Percentiles rank a stretch among this genome's conserved stretches.
phyloP scores from a whole-genome alignment of 2,113 vertebrate species.

The Esox niger region DNA sequence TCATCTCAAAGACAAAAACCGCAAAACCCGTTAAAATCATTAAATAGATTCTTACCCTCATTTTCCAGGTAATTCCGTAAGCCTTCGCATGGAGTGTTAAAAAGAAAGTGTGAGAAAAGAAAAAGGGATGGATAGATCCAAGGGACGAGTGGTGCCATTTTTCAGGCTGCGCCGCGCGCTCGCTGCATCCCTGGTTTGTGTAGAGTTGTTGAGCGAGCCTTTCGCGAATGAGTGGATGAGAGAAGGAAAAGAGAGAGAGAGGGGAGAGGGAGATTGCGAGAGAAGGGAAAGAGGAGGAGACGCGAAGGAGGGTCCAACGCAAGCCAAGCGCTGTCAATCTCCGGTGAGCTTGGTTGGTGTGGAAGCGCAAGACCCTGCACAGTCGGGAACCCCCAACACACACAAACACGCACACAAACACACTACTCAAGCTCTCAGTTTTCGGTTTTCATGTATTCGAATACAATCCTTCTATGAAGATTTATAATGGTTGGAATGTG shows the following conservation, averaged over 20 bases:
- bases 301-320: constrained; percentile 65
- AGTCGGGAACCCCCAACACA: background rate
- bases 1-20: constrained; percentile 4
- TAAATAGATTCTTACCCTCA: constrained; percentile 69
- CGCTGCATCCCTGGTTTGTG: constrained; percentile 76
- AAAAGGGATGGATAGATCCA: constrained; percentile 74
- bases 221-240: constrained; percentile 61
- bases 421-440: too few species aligned
- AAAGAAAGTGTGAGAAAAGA: constrained; percentile 55
- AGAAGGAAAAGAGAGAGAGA: constrained; percentile 7
- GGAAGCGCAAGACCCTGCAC: background rate
- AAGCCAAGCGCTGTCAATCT: constrained; percentile 70
- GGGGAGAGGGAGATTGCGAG: constrained; percentile 29
- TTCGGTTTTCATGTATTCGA: constrained; percentile 10
- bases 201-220: constrained; percentile 69
- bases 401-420: background rate
- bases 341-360: background rate
- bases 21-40: background rate
- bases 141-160: constrained; percentile 72
- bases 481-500: constrained; percentile 41
- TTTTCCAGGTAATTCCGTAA: constrained; percentile 79
- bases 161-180: constrained; percentile 77
- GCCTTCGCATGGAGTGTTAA: constrained; percentile 55
- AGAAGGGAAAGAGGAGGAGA: constrained; percentile 36
- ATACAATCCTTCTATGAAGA: constrained; percentile 52